These are phyloP conservation scores for Excalfactoria chinensis DNA, from an alignment of 2,113 vertebrate species.

Conservation along the genomic window DNA sequence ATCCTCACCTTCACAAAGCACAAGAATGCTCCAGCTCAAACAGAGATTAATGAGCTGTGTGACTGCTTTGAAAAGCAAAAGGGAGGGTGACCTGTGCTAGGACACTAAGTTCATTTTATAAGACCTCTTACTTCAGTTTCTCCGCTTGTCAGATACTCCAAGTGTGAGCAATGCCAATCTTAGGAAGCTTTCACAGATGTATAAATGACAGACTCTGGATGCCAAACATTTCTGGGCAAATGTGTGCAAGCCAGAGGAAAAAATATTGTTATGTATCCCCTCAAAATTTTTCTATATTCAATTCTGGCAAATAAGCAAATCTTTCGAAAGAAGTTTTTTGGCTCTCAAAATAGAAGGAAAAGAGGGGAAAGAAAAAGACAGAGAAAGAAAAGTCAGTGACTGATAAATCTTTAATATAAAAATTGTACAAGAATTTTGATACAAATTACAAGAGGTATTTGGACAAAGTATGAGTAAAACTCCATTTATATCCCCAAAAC, in stretches of 20 bases:
- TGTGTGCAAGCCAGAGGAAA: not conserved
- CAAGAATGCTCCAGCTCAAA: not conserved
- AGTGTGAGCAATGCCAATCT: not conserved
- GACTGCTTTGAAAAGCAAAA: not conserved
- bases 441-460: conserved; percentile 99
- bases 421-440: conserved; percentile 99
- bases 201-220: not conserved
- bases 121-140: not conserved
- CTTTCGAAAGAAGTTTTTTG: not conserved
- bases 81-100: not conserved
- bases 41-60: not conserved
- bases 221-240: not conserved
- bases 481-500: conserved; percentile 98
- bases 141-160: not conserved
- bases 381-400: conserved; percentile 84
- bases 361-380: not conserved
- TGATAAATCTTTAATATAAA: conserved; percentile 99
- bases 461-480: conserved; percentile 99
- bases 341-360: not conserved
- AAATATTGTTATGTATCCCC: not conserved
- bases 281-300: not conserved
- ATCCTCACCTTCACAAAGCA: not conserved
- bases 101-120: not conserved
- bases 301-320: not conserved
- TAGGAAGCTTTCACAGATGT: not conserved